Evolutionary conservation across 2,113 vertebrate genomes (phyloP).

Genomic region (Microcebus lehilahytsara): DNA sequence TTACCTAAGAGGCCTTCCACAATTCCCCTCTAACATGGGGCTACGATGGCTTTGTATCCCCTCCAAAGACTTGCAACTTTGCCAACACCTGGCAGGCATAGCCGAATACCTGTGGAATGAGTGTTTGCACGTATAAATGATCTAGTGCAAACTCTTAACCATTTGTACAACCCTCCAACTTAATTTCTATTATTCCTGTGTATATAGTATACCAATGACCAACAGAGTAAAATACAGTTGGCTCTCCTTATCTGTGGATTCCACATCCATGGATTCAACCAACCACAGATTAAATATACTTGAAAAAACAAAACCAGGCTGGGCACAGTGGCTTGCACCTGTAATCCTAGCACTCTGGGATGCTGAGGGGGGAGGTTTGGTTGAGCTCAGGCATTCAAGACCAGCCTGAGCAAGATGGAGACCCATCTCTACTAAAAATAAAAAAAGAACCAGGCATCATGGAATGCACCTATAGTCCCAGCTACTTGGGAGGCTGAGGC

Average conservation of each 20-base stretch:
- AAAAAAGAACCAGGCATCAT: no score
- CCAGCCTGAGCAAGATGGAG: no score
- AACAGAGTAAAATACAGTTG: neutral
- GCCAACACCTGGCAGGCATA: neutral
- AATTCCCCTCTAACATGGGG: neutral
- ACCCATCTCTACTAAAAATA: no score
- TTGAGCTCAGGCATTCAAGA: no score
- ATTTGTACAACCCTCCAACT: neutral
- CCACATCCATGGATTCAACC: neutral
- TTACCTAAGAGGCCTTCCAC: neutral
- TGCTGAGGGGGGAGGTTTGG: no score
- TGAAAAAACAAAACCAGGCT: neutral
- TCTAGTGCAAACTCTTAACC: conserved; percentile 29
- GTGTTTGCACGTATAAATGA: neutral
- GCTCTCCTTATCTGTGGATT: neutral
- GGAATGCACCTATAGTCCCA: no score
- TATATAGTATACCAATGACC: neutral
- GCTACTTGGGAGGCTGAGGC: no score
- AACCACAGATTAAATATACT: neutral
- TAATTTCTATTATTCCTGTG: conserved; percentile 1
- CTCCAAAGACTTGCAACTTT: neutral
- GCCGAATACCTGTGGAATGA: neutral
- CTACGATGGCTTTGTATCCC: neutral
- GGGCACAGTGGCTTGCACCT: no score
- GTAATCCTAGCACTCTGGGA: no score